Conservation (phyloP, 2,797 vertebrate genomes). For the Lutjanus argentimaculatus region DNA sequence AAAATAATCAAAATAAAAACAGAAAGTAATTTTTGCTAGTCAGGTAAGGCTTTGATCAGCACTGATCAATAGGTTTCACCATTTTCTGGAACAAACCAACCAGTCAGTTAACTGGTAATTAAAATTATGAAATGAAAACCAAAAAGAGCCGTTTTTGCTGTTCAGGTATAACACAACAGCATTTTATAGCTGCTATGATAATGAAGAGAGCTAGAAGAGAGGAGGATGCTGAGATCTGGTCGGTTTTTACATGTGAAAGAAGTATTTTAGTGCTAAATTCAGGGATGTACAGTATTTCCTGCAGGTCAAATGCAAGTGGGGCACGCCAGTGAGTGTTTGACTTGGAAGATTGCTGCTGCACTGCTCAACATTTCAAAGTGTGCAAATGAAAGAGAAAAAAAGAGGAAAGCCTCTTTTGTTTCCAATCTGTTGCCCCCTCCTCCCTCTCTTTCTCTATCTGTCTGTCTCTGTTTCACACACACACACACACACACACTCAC, state of each 20-base stretch:
- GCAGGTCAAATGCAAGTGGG: slow-evolving; percentile 57
- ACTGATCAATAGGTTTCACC: too few species aligned
- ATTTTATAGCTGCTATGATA: slow-evolving; percentile 1
- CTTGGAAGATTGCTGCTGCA: slow-evolving; percentile 53
- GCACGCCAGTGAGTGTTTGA: slow-evolving; percentile 24
- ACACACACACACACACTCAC: slow-evolving; percentile 11
- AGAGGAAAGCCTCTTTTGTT: slow-evolving; percentile 65
- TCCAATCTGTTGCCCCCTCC: slow-evolving; percentile 39
- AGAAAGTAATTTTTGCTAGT: too few species aligned
- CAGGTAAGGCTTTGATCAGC: too few species aligned
- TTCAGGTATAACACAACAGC: slow-evolving; percentile 4
- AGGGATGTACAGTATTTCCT: slow-evolving; percentile 38
- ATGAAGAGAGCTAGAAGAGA: background rate
- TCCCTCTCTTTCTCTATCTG: background rate
- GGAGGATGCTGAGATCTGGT: slow-evolving; percentile 15
- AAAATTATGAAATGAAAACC: background rate
- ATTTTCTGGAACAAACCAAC: too few species aligned
- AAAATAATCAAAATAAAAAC: too few species aligned
- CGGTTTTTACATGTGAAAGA: background rate
- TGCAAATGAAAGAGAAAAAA: slow-evolving; percentile 39
- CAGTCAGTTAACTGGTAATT: too few species aligned
- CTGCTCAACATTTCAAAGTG: slow-evolving; percentile 69
- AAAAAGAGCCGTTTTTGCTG: background rate
- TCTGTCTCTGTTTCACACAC: background rate
- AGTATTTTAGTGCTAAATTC: slow-evolving; percentile 44